These are phyloP conservation scores for Octopus bimaculoides DNA, from an alignment of 1,140 invertebrate species.

Conservation along the genomic window DNA sequence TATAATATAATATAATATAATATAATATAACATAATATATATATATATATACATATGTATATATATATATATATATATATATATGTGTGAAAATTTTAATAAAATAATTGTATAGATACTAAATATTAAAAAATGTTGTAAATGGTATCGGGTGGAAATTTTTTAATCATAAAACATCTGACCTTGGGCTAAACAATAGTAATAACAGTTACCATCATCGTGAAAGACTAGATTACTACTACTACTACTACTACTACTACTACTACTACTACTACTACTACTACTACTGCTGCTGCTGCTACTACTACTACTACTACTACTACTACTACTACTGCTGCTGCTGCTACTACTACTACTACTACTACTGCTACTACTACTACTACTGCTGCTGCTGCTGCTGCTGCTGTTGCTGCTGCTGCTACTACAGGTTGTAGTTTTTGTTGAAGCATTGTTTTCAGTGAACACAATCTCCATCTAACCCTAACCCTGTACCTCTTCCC, in stretches of 20 bases:
- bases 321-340: slow-evolving; percentile 5
- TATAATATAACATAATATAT: too few species aligned
- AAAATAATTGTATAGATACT: neutral
- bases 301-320: slow-evolving; percentile 20
- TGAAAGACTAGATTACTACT: neutral
- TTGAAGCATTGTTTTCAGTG: too few species aligned
- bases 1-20: too few species aligned
- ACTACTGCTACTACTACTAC: slow-evolving; percentile 23
- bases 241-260: slow-evolving; percentile 19
- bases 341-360: slow-evolving; percentile 21
- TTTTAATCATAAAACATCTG: neutral
- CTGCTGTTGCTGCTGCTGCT: slow-evolving; percentile 13
- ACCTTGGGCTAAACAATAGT: neutral
- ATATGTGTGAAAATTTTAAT: neutral
- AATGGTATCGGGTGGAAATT: neutral
- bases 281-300: slow-evolving; percentile 21
- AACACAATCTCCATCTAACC: too few species aligned
- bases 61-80: too few species aligned
- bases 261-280: slow-evolving; percentile 25
- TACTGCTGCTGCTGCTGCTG: slow-evolving; percentile 21
- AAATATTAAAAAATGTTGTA: neutral
- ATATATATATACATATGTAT: too few species aligned
- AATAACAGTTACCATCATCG: neutral
- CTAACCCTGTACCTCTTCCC: too few species aligned
- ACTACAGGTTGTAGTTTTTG: neutral